Conservation (phyloP, 2,113 vertebrate genomes). For the Limnothrissa miodon region DNA sequence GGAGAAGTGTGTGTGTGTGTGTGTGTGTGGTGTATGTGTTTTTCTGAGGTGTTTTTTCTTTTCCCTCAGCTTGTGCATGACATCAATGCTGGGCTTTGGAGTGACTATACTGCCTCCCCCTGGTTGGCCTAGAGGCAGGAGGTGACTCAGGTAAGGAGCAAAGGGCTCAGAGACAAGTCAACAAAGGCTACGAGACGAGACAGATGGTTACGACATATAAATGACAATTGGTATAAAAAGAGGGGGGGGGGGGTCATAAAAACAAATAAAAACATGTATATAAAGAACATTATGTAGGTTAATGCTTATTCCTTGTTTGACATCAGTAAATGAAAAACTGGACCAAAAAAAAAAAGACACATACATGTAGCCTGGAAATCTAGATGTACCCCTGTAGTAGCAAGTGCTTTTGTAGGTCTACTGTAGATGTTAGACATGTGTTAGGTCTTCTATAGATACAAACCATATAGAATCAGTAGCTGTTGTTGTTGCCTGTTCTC, state of each 20-base stretch:
- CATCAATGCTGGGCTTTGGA: neutral
- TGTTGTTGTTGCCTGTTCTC: too few relatives aligned
- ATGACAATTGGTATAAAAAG: neutral
- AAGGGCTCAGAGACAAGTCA: neutral
- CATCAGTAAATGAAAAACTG: neutral
- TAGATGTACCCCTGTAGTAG: too few relatives aligned
- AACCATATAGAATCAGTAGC: too few relatives aligned
- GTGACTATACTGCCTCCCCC: conserved; percentile 27
- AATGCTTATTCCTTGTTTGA: too few relatives aligned
- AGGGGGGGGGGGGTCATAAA: neutral
- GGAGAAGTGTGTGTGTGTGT: neutral
- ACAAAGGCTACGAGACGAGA: neutral
- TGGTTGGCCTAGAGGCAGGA: neutral
- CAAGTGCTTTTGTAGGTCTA: too few relatives aligned
- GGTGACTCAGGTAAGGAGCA: conserved; percentile 2
- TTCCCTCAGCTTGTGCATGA: neutral
- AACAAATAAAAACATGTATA: too few relatives aligned
- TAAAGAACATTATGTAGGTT: too few relatives aligned
- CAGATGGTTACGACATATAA: too few relatives aligned
- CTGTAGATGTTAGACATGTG: too few relatives aligned
- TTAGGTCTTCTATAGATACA: too few relatives aligned
- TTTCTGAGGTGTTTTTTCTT: neutral
- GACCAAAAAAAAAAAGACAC: neutral
- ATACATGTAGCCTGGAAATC: too few relatives aligned
- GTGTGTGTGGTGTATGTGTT: neutral